These are phyloP conservation scores for Athetis lepigone DNA, from an alignment of 2,888 invertebrate genomes.

Conservation along the genomic window DNA sequence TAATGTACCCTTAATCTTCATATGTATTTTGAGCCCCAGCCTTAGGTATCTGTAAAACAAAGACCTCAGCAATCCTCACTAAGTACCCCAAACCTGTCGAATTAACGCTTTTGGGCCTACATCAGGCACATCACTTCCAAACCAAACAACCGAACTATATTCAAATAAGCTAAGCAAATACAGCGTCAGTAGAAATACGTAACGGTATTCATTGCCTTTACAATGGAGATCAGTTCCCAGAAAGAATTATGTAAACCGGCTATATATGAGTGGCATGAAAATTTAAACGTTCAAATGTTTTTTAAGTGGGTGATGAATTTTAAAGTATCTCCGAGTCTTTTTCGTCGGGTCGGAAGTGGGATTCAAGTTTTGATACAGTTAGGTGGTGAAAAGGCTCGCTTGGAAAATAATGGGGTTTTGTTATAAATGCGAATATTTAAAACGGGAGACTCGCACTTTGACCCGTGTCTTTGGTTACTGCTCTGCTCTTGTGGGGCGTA, in stretches of 20 bases:
- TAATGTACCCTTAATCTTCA: not conserved
- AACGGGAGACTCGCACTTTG: too few relatives aligned
- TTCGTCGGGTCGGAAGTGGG: constrained; percentile 9
- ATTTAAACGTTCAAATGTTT: constrained; percentile 59
- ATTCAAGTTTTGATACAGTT: not conserved
- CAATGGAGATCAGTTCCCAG: constrained; percentile 72
- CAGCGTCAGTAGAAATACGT: constrained; percentile 50
- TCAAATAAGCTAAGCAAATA: constrained; percentile 47
- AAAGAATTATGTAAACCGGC: constrained; percentile 63
- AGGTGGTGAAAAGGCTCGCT: not conserved
- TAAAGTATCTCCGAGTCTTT: constrained; percentile 38
- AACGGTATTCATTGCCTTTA: constrained; percentile 63
- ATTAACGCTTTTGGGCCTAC: not conserved
- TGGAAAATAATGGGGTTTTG: not conserved
- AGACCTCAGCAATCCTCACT: not conserved
- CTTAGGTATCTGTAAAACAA: not conserved
- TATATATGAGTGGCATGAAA: constrained; percentile 54
- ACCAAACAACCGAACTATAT: constrained; percentile 27
- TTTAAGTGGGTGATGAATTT: constrained; percentile 63
- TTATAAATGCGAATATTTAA: too few relatives aligned
- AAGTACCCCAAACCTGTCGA: not conserved
- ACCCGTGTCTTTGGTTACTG: too few relatives aligned
- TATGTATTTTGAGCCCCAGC: not conserved
- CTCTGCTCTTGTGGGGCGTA: too few relatives aligned
- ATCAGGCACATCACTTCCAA: constrained; percentile 21